phyloP scores from a whole-genome alignment of 2,113 vertebrate species.

The Myotis davidii region DNA sequence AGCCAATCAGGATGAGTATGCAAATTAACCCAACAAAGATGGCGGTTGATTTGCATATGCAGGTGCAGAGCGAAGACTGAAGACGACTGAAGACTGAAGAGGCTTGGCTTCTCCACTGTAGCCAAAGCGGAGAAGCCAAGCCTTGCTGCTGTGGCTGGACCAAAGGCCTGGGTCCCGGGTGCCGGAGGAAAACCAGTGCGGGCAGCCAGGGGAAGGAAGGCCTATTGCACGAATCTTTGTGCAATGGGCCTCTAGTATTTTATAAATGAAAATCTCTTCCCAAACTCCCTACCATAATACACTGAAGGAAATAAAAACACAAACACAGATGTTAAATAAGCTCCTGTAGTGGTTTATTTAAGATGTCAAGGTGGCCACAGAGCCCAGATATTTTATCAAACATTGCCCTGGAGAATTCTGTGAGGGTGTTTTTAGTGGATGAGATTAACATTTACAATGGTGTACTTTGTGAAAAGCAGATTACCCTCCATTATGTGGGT shows the following conservation, averaged over 20 bases:
- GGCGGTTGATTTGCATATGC: too few relatives aligned
- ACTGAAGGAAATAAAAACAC: constrained; percentile 24
- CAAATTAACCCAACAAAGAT: too few relatives aligned
- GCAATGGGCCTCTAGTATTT: not conserved
- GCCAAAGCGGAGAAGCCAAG: too few relatives aligned
- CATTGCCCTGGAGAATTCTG: not conserved
- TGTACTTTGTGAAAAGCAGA: not conserved
- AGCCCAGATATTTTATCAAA: not conserved
- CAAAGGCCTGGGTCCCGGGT: too few relatives aligned
- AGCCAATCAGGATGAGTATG: too few relatives aligned
- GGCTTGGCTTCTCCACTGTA: too few relatives aligned
- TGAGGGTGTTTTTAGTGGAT: not conserved
- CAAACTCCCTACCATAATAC: not conserved
- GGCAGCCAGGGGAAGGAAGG: too few relatives aligned
- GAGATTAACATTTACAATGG: not conserved
- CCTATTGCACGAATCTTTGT: too few relatives aligned
- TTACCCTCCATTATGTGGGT: not conserved
- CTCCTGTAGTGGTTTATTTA: not conserved
- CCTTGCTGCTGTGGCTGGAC: too few relatives aligned
- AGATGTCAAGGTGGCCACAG: not conserved
- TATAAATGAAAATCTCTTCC: not conserved
- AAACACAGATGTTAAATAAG: not conserved
- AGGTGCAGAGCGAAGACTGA: too few relatives aligned
- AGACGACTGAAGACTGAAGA: too few relatives aligned
- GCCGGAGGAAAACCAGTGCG: too few relatives aligned